These are phyloP conservation scores for Oligia fasciuncula DNA, from an alignment of 2,888 invertebrate genomes.

Conservation along the genomic window DNA sequence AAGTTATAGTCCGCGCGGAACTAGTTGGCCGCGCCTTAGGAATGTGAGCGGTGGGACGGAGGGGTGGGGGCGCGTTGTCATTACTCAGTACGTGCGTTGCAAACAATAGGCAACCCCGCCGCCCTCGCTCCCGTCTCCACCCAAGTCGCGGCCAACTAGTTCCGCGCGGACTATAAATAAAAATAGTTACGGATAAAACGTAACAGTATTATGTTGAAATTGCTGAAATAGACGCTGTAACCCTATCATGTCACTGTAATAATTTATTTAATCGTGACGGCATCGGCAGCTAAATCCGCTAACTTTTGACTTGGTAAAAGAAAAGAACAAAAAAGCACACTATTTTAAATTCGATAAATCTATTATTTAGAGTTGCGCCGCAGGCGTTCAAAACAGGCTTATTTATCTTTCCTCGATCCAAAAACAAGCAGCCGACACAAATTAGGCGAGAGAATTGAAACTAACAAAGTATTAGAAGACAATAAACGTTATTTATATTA, in stretches of 20 bases:
- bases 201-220: constrained; percentile 9
- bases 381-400: constrained; percentile 37
- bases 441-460: constrained; percentile 44
- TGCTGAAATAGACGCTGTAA: background rate
- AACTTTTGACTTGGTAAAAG: constrained; percentile 1
- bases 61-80: too few species aligned
- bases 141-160: too few species aligned
- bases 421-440: constrained; percentile 39
- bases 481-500: constrained; percentile 24
- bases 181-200: background rate
- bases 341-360: constrained; percentile 33
- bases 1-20: background rate
- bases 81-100: too few species aligned
- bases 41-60: too few species aligned
- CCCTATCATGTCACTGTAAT: constrained; percentile 11
- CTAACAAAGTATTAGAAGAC: constrained; percentile 40
- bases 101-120: too few species aligned
- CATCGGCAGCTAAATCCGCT: constrained; percentile 6
- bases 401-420: constrained; percentile 41
- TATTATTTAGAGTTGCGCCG: constrained; percentile 24
- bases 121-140: too few species aligned
- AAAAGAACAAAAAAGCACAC: constrained; percentile 11
- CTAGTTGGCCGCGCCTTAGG: too few species aligned
- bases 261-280: constrained; percentile 18
- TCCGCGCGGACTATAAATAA: background rate